A percentile compares a stretch with the other conserved stretches of the same genome.
Evolutionary conservation across 2,888 invertebrate genomes (phyloP).

Genomic region (Leucoptera coffeella): DNA sequence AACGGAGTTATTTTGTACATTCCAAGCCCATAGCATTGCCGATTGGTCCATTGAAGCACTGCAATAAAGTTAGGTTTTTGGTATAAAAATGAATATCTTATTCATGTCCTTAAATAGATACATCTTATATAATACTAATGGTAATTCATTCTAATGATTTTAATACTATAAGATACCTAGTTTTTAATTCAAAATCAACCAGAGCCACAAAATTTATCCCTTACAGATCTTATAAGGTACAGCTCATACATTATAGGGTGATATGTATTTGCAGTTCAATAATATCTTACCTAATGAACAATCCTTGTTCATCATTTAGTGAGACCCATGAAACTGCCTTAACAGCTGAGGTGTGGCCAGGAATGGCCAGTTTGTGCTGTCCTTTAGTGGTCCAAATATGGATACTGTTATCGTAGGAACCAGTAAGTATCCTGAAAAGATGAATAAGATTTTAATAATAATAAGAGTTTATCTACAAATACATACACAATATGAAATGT

Average conservation of each 20-base stretch:
- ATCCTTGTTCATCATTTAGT: conserved; percentile 55
- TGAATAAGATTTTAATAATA: too few species aligned
- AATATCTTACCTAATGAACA: conserved; percentile 73
- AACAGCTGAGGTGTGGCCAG: conserved; percentile 81
- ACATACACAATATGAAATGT: too few species aligned
- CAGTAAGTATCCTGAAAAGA: conserved; percentile 79
- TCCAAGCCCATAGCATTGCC: conserved; percentile 86
- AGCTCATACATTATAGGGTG: too few species aligned
- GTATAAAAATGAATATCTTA: background rate
- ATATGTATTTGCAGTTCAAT: too few species aligned
- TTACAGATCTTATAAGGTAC: too few species aligned
- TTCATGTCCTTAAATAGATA: background rate
- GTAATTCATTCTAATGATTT: too few species aligned
- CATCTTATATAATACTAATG: too few species aligned
- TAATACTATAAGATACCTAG: too few species aligned
- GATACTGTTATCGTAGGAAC: conserved; percentile 89
- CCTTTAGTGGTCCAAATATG: conserved; percentile 87
- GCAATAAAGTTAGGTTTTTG: conserved; percentile 11
- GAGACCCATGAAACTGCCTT: conserved; percentile 87
- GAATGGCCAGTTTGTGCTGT: conserved; percentile 74
- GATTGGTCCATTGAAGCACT: conserved; percentile 91
- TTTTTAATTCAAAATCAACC: too few species aligned
- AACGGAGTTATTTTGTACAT: conserved; percentile 64
- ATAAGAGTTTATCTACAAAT: too few species aligned
- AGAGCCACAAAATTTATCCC: too few species aligned